These are phyloP conservation scores for Oasisia sp. DNA, from an alignment of 2,888 invertebrate species.

Conservation along the genomic window DNA sequence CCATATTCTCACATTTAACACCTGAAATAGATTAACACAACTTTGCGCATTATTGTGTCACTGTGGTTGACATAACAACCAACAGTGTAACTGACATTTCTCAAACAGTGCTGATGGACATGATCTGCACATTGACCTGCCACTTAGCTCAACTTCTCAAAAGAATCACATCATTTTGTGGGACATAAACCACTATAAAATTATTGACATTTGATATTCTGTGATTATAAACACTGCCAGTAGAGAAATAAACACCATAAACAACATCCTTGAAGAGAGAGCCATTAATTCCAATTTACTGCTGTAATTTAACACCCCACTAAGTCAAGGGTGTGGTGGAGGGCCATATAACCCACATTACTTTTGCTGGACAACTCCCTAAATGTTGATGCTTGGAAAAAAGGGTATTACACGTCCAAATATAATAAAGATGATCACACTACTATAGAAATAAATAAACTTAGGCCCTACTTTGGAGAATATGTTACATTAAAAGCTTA, in stretches of 20 bases:
- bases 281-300: background rate
- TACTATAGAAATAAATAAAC: background rate
- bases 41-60: no score
- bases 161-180: background rate
- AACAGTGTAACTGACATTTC: background rate
- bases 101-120: background rate
- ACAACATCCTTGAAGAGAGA: background rate
- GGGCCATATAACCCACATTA: background rate
- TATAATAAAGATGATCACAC: background rate
- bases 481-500: no score
- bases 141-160: background rate
- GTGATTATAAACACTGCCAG: slow-evolving; percentile 4
- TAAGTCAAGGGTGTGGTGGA: background rate
- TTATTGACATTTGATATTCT: background rate
- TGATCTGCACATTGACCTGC: background rate
- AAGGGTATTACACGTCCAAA: no score
- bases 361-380: background rate
- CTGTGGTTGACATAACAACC: no score
- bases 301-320: background rate
- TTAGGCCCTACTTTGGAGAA: no score
- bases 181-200: background rate
- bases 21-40: no score
- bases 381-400: background rate
- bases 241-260: background rate
- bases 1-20: no score